These are phyloP conservation scores for Mythimna loreyi DNA, from an alignment of 2,888 invertebrate species.

Conservation along the genomic window DNA sequence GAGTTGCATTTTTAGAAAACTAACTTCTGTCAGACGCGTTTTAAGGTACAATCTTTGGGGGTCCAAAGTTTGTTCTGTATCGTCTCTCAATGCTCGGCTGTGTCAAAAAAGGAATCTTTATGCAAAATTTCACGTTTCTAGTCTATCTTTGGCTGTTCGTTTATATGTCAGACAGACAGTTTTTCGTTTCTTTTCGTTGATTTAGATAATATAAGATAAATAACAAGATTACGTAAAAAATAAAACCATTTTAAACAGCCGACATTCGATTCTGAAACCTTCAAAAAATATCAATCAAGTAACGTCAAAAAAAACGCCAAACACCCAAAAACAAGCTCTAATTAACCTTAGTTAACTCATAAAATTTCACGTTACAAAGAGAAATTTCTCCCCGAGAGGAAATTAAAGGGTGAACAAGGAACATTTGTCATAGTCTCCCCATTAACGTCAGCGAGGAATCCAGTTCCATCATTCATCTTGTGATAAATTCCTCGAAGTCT, in stretches of 20 bases:
- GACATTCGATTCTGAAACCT: neutral
- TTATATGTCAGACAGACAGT: too few relatives aligned
- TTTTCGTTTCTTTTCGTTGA: too few relatives aligned
- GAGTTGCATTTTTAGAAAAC: too few relatives aligned
- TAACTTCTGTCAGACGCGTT: too few relatives aligned
- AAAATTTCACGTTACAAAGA: constrained; percentile 43
- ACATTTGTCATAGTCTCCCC: constrained; percentile 57
- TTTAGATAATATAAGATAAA: too few relatives aligned
- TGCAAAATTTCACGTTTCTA: too few relatives aligned
- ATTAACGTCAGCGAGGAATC: constrained; percentile 55
- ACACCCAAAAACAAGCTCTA: constrained; percentile 33
- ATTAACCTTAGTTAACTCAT: constrained; percentile 54
- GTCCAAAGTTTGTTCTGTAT: too few relatives aligned
- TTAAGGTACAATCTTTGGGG: too few relatives aligned
- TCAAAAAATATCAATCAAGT: neutral
- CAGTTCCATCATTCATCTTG: constrained; percentile 50
- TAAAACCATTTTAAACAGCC: neutral
- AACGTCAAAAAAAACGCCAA: neutral
- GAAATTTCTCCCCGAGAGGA: constrained; percentile 43
- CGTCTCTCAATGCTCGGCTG: too few relatives aligned
- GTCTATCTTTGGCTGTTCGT: too few relatives aligned
- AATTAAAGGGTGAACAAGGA: constrained; percentile 52
- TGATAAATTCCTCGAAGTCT: constrained; percentile 50
- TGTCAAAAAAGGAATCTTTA: too few relatives aligned
- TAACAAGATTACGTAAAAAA: too few relatives aligned